Evolutionary conservation across 2,888 invertebrate species (phyloP).

Genomic region (Tridacna gigas): DNA sequence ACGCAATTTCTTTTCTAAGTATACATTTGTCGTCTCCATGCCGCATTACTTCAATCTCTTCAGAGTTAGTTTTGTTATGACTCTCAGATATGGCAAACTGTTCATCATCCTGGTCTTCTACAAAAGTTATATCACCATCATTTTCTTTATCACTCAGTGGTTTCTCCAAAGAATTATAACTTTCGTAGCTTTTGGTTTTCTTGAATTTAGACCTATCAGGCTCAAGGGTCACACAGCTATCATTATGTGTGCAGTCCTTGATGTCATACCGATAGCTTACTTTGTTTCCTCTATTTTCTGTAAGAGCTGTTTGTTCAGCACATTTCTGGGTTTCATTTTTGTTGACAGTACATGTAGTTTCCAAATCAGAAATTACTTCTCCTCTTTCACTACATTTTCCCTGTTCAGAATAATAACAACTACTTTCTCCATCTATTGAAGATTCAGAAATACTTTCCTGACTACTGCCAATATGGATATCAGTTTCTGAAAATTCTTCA

Average conservation of each 20-base stretch:
- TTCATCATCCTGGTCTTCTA: not conserved
- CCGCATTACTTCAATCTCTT: conserved; percentile 26
- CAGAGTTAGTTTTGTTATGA: not conserved
- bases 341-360: not conserved
- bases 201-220: not conserved
- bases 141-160: not conserved
- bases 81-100: not conserved
- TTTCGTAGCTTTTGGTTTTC: not conserved
- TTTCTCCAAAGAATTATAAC: not conserved
- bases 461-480: not conserved
- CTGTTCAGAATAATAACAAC: no score
- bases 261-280: not conserved
- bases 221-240: not conserved
- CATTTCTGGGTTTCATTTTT: not conserved
- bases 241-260: not conserved
- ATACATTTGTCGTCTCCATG: not conserved
- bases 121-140: not conserved
- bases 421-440: not conserved
- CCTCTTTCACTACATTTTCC: not conserved
- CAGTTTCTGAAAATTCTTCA: conserved; percentile 24
- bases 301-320: not conserved
- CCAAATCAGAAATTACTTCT: not conserved
- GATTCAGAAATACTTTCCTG: not conserved
- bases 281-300: not conserved
- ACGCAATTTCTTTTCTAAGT: not conserved